Evolutionary conservation across 92 coral and sea anemone genomes (phyloP), one percentile per base, ranked within the genome.

Genomic region (Palythoa grandiflora): DNA sequence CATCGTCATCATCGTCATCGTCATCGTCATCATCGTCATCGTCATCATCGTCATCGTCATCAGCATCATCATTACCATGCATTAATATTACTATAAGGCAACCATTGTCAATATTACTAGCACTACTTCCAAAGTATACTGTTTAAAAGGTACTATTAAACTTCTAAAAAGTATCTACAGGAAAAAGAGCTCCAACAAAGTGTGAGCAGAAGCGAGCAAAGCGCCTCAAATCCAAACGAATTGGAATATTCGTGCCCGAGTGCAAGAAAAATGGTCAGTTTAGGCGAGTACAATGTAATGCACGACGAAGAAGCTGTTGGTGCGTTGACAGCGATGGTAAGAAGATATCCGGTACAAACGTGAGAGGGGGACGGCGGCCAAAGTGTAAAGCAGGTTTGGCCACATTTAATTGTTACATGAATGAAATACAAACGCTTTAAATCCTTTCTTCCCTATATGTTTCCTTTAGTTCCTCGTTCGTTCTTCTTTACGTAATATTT

Each of bases 201-300:
- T 97, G 99, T 76, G 76, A 89, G 72, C 85, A 81, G 80, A 60
- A 73, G 61, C 93, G 98, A 63, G 86, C 89, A 3, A 94, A 97
- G 35, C 90, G 93, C 61, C 50, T 75, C 52, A 70, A 28, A 50
- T 87, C 89, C 48, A 71, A 6, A 17, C 80, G 87, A 28, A 88
- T 83, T 38, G 73, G 80, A 3, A 74, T 78, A 15, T 88, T 85
- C 14, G 93, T 97, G 2, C 99, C 99, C 37, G 77, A 51, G 37
- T 97, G 99, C 79, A 97, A 93, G 59, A 48, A 40, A 39, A 91
- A 97, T 78, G 99, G 99, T 2, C 87, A 92, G 2, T 97, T 92
- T 63, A 90, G 85, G 80, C 84, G 88, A n/a, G 86, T 77, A 5
- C 99, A 97, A 83, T 97, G 99, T 65, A 87, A 90, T 57, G 70